phyloP scores from a whole-genome alignment of 2,797 vertebrate species.

The Eulemur coronatus region DNA sequence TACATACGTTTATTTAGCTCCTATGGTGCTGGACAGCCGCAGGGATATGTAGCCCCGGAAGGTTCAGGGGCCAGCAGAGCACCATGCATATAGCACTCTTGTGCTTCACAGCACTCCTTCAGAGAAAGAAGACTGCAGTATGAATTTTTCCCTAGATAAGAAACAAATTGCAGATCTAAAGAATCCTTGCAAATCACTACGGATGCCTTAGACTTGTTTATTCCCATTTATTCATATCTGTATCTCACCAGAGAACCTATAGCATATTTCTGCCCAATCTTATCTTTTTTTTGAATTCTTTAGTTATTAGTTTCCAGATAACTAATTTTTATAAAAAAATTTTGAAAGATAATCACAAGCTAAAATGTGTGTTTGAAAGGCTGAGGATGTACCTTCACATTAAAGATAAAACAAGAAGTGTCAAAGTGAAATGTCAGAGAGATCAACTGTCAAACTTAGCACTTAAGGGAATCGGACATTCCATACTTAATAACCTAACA shows the following conservation, averaged over 20 bases:
- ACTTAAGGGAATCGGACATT: too few species aligned
- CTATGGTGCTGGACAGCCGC: neutral
- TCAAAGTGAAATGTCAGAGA: too few species aligned
- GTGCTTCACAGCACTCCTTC: neutral
- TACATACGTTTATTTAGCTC: neutral
- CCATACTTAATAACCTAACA: too few species aligned
- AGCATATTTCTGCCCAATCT: neutral
- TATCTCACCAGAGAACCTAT: neutral
- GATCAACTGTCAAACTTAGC: too few species aligned
- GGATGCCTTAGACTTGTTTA: neutral
- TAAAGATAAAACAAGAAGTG: too few species aligned
- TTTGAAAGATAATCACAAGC: too few species aligned
- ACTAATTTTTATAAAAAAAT: neutral
- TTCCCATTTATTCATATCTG: neutral
- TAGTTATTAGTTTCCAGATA: slow-evolving; percentile 11
- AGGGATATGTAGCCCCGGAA: neutral
- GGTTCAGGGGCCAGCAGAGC: neutral
- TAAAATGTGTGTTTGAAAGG: too few species aligned
- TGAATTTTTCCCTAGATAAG: neutral
- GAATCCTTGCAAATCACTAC: neutral
- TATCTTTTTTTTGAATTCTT: neutral
- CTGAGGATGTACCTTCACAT: too few species aligned
- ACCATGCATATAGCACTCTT: neutral
- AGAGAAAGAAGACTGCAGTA: neutral
- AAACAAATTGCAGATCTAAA: neutral